Base-by-base conservation (phyloP, 2,113 vertebrate species). In the Xyrauchen texanus region DNA sequence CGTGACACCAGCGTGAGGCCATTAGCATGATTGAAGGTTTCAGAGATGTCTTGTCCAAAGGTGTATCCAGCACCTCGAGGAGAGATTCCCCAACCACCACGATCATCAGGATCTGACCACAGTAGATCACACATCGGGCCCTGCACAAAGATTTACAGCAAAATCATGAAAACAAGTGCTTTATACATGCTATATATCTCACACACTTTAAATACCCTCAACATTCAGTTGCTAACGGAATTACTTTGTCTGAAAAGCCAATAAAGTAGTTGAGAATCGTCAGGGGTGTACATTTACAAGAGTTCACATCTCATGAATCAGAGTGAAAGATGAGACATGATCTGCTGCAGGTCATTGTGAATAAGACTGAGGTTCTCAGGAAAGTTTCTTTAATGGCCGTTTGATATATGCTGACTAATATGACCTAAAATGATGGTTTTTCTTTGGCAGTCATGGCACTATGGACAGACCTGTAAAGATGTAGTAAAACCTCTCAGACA, bases 11-110 rank as follows among this genome's bases (percentile, higher is more conserved):
- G 92, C 0, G 95, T 96, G 89, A 96, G 95, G 87, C 95, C 95
- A 76, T 96, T 96, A 83, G 95, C 95, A 90, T 96, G 95, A 89
- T 96, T 96, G 91, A 96, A 96, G 67, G 95, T 96, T 91, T 96
- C 95, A 77, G 95, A 96, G 88, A 96, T 96, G 89, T 96, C 95
- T 88, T 96, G 95, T 58, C 95, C 95, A 91, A 96, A 96, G 0
- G 95, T 96, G 68, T 96, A 96, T 62, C 95, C 95, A 84, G 95
- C 95, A 86, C 95, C 95, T 81, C 95, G 93, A 84, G 95, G 95
- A 89, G 95, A 96, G 90, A 96, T 96, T 11, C 95, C 95, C 95
- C 95, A 96, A 73, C 95, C 95, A 76, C 95, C 95, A 7, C 95
- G 95, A 83, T 96, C 95, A 86, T 96, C 95, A 51, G 95, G 95